Evolutionary conservation across 2,888 invertebrate species (phyloP).

Genomic region (Lissocephala sabroskyi): DNA sequence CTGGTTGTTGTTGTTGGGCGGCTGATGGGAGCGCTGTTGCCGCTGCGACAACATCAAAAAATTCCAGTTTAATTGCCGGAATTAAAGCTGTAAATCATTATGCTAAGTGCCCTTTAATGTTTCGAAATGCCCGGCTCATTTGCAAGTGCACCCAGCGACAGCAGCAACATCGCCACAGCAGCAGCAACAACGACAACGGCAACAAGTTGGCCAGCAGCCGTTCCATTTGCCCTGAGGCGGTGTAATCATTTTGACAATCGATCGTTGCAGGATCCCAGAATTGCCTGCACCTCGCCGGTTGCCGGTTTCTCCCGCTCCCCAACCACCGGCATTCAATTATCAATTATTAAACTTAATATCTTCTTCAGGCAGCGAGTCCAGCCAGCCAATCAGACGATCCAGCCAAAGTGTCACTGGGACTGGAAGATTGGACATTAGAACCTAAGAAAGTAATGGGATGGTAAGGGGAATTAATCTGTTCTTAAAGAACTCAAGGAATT

Average conservation of each 20-base stretch:
- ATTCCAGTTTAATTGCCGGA: slow-evolving; percentile 70
- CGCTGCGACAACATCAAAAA: slow-evolving; percentile 20
- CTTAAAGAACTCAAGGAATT: too few species aligned
- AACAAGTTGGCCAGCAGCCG: slow-evolving; percentile 6
- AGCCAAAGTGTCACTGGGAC: too few species aligned
- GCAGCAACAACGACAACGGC: slow-evolving; percentile 15
- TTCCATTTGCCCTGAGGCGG: slow-evolving; percentile 35
- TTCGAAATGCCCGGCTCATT: slow-evolving; percentile 64
- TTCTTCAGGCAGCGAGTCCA: too few species aligned
- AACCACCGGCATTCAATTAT: slow-evolving; percentile 48
- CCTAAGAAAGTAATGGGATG: too few species aligned
- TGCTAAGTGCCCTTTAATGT: slow-evolving; percentile 70
- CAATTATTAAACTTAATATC: slow-evolving; percentile 42
- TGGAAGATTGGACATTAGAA: too few species aligned
- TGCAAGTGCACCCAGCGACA: slow-evolving; percentile 45
- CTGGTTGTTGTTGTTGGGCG: slow-evolving; percentile 16
- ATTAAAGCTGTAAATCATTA: slow-evolving; percentile 71
- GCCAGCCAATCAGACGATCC: background rate
- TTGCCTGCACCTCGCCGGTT: too few species aligned
- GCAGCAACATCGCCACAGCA: slow-evolving; percentile 1
- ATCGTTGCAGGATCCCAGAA: slow-evolving; percentile 17
- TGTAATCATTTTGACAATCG: slow-evolving; percentile 20
- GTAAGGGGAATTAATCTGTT: too few species aligned
- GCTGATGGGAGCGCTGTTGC: slow-evolving; percentile 15
- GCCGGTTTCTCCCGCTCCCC: too few species aligned